Evolutionary conservation across 1,140 invertebrate genomes (phyloP), one percentile per base, ranked within the genome.

Genomic region (Venturia canescens): DNA sequence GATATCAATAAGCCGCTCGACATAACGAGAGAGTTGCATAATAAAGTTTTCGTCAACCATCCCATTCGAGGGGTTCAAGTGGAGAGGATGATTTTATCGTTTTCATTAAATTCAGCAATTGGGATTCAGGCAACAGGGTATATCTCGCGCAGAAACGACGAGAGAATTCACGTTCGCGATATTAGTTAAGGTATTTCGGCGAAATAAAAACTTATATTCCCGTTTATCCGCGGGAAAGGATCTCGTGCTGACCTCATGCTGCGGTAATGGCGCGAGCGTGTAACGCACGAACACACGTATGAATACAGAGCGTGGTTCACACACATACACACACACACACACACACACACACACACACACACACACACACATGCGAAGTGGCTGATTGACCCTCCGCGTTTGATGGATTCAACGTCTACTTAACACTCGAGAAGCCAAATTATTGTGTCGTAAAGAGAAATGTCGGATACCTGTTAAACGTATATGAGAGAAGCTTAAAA

Each of bases 381-480:
- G 66, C 66, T 69, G 66, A 69, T 69, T 69, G 71, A 74, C 26
- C 71, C 71, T 74, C 48, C 38, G 72, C 27, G 53, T 29, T 76
- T 77, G 75, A 63, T 77, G 53, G 75, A 77, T 77, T 77, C 75
- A 66, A 77, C 60, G 57, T 77, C 75, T 77, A 77, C 75, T 77
- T 77, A 77, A 77, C 75, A 77, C 60, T 66, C 75, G 75, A 38
- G 31, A 66, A 34, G 60, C 60, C 75, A 38, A 77, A 77, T 77
- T 77, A 66, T 77, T 77, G 57, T 77, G 66, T 63, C 60, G 53
- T 60, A n/a, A 66, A 77, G 53, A 26, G 75, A 66, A 31, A 29
- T 21, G 29, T 21, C 21, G 74, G n/a, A 74, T 27, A 60, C 72
- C 53, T 15, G 38, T 21, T 53, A 53, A n/a, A n/a, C 31, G 23